Evolutionary conservation across 2,113 vertebrate species (phyloP), one percentile per base, ranked within the genome.

Genomic region (Poecilia latipinna): DNA sequence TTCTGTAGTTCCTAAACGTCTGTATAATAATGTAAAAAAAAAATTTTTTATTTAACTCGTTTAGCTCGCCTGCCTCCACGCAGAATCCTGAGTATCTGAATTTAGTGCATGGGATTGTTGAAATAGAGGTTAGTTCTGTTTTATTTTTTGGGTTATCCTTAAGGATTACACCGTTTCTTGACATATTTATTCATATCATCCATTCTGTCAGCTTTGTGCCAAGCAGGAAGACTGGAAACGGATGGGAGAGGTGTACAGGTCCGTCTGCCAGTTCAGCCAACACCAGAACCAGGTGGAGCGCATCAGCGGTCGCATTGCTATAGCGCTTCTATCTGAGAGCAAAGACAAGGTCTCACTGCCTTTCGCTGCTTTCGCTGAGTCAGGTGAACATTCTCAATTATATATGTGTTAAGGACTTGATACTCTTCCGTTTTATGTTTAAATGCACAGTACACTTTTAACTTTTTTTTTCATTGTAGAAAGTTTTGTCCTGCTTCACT

Each of bases 321-420:
- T 94, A 65, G 92, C 94, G 2, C 90, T 99, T 63, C 92, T 93
- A 74, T 90, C 90, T 54, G 94, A 95, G 68, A 85, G 88, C 81
- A 94, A 94, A 84, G 90, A 96, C 72, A 95, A 75, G 82, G 85
- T 90, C 83, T 81, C 77, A 7, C 87, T 97, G 90, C 97, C 97
- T 54, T 99, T 96, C 67, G 95, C 93, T 88, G 88, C 91, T 80
- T 99, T 99, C 88, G 94, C 95, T 65, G 94, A 97, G 89, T 91
- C 93, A 87, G 96, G 97, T 98, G 78, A 62, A 75, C 33, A 1
- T 7, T 13, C 31, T 12, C 2, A 48, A 7, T 19, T 19, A 48
- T 39, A 11, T 12, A 10, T 48, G 44, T 48, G 5, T 48, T 19
- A 19, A 19, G 17, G 6, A 1, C 35, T 11, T 37, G 35, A 10